Evolutionary conservation across 2,113 vertebrate genomes (phyloP), one percentile per base, ranked within the genome.

Genomic region (Microcebus lehilahytsara): DNA sequence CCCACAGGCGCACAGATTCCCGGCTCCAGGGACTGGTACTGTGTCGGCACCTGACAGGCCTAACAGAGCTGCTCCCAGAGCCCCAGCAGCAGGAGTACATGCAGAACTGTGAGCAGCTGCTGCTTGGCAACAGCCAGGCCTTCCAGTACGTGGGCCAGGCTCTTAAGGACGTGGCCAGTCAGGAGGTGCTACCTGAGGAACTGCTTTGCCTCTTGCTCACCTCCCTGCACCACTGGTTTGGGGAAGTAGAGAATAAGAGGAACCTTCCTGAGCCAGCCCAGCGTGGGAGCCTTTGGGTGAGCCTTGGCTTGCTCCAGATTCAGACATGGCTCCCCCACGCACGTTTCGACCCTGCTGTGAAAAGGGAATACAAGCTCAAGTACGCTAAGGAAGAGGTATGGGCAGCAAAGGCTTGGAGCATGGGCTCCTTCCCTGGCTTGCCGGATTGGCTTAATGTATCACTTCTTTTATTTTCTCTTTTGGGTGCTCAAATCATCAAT

Each of bases 291-390:
- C 99, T 99, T 97, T 99, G 99, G 99, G 99, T 99, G 89, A 99
- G 98, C 96, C 99, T 99, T 98, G 99, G 99, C 93, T 98, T 99
- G 96, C 93, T 99, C 91, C 99, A 99, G 98, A 99, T 99, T 96
- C 99, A 99, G 96, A 96, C 99, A 17, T 99, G 99, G 99, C 99
- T 99, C 60, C 99, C 99, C 0, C 99, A 99, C 97, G 99, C 99
- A 22, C 99, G 99, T 87, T 99, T 99, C 93, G 99, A 99, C 98
- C 99, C 99, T 0, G 99, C 99, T 17, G 98, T 99, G 93, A 99
- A 99, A 98, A 99, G 99, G 86, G 98, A 99, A 40, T 99, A 99
- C 98, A 99, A 99, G 97, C 99, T 99, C 93, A 99, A 98, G 96
- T 99, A 99, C 0, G 97, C 99, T 67, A 98, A 99, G 97, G 99